A percentile compares a stretch with the other conserved stretches of the same genome.
Conservation (phyloP, 2,797 vertebrate species). For the Anolis apletophallus region DNA sequence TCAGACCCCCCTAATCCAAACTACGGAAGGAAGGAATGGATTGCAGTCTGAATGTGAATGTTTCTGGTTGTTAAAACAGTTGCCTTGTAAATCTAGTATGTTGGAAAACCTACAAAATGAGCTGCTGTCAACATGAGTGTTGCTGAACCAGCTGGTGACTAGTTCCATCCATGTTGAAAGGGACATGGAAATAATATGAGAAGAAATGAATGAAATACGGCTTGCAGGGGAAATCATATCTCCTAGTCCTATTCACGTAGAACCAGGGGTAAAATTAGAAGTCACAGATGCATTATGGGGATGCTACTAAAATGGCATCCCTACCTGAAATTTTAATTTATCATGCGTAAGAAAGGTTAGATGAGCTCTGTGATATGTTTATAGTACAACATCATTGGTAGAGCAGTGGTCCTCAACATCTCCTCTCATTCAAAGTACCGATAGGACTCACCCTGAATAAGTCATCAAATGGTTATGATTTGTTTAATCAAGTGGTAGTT, state of each 20-base stretch:
- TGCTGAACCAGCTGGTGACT: neutral
- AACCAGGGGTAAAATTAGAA: neutral
- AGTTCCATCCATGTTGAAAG: neutral
- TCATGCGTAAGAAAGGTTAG: neutral
- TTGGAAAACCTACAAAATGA: neutral
- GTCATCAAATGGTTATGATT: too few species aligned
- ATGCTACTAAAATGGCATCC: neutral
- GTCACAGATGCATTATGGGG: neutral
- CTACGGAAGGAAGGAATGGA: neutral
- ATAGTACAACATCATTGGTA: too few species aligned
- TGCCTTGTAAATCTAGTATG: neutral
- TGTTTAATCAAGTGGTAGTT: too few species aligned
- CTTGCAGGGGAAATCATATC: neutral
- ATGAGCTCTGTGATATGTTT: neutral
- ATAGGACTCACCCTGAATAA: too few species aligned
- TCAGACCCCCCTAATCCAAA: constrained; percentile 28
- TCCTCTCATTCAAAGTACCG: too few species aligned
- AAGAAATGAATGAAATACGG: neutral
- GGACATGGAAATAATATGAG: neutral
- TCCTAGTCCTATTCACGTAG: neutral
- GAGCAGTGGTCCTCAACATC: too few species aligned
- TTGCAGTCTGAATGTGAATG: neutral
- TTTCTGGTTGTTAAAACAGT: neutral
- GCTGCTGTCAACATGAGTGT: neutral
- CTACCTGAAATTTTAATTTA: neutral